Evolutionary conservation across 23 tunicate genomes (phyloP).

Genomic region (Clavelina lepadiformis): DNA sequence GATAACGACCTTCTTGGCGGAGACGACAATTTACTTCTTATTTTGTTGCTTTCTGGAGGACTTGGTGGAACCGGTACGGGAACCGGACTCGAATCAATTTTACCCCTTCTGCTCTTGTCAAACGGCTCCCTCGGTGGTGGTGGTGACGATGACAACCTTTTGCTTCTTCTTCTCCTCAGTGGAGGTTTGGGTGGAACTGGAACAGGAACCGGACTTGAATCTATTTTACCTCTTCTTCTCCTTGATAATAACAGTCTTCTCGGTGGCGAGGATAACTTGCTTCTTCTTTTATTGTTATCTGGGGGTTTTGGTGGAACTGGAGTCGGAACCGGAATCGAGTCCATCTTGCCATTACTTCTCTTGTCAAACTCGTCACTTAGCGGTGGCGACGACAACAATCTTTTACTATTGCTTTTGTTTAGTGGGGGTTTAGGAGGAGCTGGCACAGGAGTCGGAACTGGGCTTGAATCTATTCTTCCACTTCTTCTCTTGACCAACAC

Average conservation of each 20-base stretch:
- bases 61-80: constrained; percentile 16
- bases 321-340: constrained; percentile 3
- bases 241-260: background rate
- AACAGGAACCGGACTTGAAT: background rate
- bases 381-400: background rate
- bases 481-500: constrained; percentile 10
- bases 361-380: background rate
- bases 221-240: constrained; percentile 7
- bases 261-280: constrained; percentile 1
- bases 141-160: constrained; percentile 1
- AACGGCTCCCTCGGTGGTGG: background rate
- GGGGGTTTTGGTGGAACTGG: constrained; percentile 19
- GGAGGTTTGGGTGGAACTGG: constrained; percentile 23
- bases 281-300: constrained; percentile 9
- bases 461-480: constrained; percentile 4
- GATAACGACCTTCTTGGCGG: background rate
- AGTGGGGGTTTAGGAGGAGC: constrained; percentile 13
- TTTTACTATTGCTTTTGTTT: constrained; percentile 4
- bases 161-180: constrained; percentile 19
- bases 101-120: constrained; percentile 12
- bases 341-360: constrained; percentile 2
- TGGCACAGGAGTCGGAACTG: background rate
- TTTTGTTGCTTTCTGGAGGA: constrained; percentile 19
- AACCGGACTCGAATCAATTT: background rate
- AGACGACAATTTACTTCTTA: constrained; percentile 1